Base-by-base conservation (phyloP, 2,888 invertebrate genomes). In the Celastrina argiolus region DNA sequence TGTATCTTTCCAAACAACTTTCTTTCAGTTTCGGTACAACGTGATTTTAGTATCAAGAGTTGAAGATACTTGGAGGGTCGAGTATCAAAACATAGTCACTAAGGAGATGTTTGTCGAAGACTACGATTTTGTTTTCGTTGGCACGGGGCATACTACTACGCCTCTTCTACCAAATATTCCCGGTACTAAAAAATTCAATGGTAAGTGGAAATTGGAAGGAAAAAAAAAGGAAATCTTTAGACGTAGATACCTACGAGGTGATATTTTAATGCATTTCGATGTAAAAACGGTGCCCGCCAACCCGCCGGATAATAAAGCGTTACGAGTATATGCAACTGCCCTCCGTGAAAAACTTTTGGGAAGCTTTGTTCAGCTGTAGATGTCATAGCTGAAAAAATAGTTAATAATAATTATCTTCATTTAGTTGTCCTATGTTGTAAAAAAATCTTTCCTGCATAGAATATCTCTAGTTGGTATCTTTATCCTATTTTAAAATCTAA, bases 91-190 rank as follows among this genome's bases (percentile, higher is more conserved):
- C 61, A 74, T 87, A 1, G 64, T 78, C n/a, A 84, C 83, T 2
- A 78, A 78, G 4, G 79, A 85, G 56, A 77, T 76, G n/a, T 84
- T 79, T 68, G 84, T 82, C 68, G 85, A 89, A 51, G 83, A 86
- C 22, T 95, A 92, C 76, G 94, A 96, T 73, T 94, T 92, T 63
- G 85, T 96, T 7, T 89, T 95, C 69, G 84, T 96, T 14, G 95
- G 94, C 71, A 95, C 93, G 73, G 96, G 95, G 81, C 94, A 92
- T 73, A 84, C 84, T 66, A 87, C 83, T 71, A 84, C 85, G 72
- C 84, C 88, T 1, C 81, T 80, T 36, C 74, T 80, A 74, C 91
- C 91, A 1, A 73, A 78, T 41, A 78, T 84, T 61, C 76, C 79
- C 6, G 86, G 85, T 28, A 81, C 85, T 74, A 72, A 85, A 1